Base-by-base conservation (phyloP, 2,113 vertebrate species). In the Scophthalmus maximus region DNA sequence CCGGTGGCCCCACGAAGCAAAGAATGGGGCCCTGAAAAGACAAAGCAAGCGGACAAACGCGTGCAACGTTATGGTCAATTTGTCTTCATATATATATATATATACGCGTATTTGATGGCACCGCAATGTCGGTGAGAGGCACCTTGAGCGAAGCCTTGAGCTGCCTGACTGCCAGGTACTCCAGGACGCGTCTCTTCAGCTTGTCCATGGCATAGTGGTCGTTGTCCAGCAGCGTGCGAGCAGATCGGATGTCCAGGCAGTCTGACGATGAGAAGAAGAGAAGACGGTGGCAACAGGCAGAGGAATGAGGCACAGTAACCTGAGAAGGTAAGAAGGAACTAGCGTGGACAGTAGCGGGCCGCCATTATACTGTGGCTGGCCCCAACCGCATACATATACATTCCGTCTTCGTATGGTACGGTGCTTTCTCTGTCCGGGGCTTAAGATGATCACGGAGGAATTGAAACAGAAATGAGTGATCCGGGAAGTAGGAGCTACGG, bases 131-230 rank as follows among this genome's bases (percentile, higher is more conserved):
- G 17, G n/a, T n/a, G n/a, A 0, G 11, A 9, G 34, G 46, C 52
- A 92, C 91, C 89, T 98, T 98, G 12, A 99, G 93, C 10, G 95
- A 93, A 71, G 94, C 95, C 83, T 96, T 97, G 20, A 98, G 94
- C 87, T 99, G 97, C 8, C 97, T 90, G 6, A 99, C 98, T 12
- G 98, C 98, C 81, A 99, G 91, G 52, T 99, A 98, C 81, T 99
- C 98, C 83, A 99, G 81, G 63, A 99, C 97, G 4, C 98, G 94
- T 78, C 93, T 96, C 93, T 99, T 99, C 91, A 99, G 59, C 82
- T 98, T 98, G 64, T 99, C 94, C 96, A 99, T 95, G 74, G 97
- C 97, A 0, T 99, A 99, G 76, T 99, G 97, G 77, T 99, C 97
- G 5, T 95, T 98, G 86, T 99, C 97, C 90, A 99, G 49, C 7